Evolutionary conservation across 2,888 invertebrate species (phyloP), one percentile per base, ranked within the genome.

Genomic region (Chaetogeoica ovagalla): DNA sequence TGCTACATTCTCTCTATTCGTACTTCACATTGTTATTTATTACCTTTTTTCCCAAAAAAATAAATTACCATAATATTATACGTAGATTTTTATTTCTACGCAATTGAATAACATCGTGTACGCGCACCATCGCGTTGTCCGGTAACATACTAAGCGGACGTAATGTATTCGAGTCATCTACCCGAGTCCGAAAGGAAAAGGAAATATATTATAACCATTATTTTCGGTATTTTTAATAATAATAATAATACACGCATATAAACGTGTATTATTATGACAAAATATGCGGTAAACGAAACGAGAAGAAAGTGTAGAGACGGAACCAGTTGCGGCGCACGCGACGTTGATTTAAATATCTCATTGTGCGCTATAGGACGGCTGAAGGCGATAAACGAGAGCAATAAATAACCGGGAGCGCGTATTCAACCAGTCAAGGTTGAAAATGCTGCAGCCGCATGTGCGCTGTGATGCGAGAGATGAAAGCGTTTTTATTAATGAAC

Each of bases 341-440:
- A 48, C 48, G 48, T 48, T 3, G 13, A 48, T 48, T 48, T 48
- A 13, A 48, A 48, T 48, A 48, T 13, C 13, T 48, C 48, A 13
- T 48, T 48, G 43, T 43, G 48, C 13, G 48, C 30, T n/a, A n/a
- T n/a, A 3, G 48, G 48, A 21, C 13, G 30, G 19, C 62, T 23
- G 77, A 37, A 62, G 70, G 77, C 77, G 70, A 70, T 66, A 66
- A 66, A 74, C 65, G 74, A 74, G 74, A 74, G 57, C 74, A 39
- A 74, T 74, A 74, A 74, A 74, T 66, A 65, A 74, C 57, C 7
- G 19, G 48, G 0, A 9, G 43, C 43, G 8, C 43, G 43, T 30
- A 30, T 4, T 6, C 21, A 65, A 7, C 55, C 55, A 74, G 55
- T 74, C 74, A 74, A 74, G 74, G 74, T 65, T 57, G 65, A 57